These are phyloP conservation scores for Actenoides lindsayi DNA, from an alignment of 2,113 vertebrate species.

Conservation along the genomic window DNA sequence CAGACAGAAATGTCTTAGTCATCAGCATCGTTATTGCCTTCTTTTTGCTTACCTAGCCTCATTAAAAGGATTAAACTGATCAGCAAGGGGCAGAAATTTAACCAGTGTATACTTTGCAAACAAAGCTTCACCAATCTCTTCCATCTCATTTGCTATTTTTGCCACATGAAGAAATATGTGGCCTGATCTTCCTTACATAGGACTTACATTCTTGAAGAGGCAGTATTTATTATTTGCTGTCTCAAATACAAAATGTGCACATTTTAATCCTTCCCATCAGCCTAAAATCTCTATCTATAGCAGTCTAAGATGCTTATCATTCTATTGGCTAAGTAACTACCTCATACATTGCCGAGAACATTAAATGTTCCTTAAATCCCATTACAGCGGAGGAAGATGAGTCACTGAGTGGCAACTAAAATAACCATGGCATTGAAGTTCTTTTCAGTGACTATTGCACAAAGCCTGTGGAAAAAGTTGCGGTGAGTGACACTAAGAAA, in stretches of 20 bases:
- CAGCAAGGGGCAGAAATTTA: constrained; percentile 47
- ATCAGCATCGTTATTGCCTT: constrained; percentile 40
- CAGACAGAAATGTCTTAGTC: constrained; percentile 24
- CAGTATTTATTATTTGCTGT: not conserved
- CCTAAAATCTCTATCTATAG: not conserved
- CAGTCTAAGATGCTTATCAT: not conserved
- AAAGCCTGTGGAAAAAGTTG: not conserved
- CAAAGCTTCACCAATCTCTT: constrained; percentile 22
- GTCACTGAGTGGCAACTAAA: constrained; percentile 4
- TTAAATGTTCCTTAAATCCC: constrained; percentile 14
- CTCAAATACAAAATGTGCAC: not conserved
- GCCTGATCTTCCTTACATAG: not conserved
- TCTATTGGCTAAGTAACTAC: not conserved
- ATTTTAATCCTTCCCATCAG: constrained; percentile 1
- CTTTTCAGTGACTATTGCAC: not conserved
- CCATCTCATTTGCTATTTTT: not conserved
- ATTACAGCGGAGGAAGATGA: constrained; percentile 2
- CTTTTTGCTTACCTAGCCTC: constrained; percentile 59
- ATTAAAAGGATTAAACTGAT: constrained; percentile 38
- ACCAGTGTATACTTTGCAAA: not conserved
- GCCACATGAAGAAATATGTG: not conserved
- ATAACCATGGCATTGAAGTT: not conserved
- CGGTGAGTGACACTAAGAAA: not conserved
- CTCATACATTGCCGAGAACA: not conserved
- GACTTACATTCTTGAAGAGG: not conserved